phyloP scores from a whole-genome alignment of 2,113 vertebrate genomes.

The Quiscalus mexicanus region DNA sequence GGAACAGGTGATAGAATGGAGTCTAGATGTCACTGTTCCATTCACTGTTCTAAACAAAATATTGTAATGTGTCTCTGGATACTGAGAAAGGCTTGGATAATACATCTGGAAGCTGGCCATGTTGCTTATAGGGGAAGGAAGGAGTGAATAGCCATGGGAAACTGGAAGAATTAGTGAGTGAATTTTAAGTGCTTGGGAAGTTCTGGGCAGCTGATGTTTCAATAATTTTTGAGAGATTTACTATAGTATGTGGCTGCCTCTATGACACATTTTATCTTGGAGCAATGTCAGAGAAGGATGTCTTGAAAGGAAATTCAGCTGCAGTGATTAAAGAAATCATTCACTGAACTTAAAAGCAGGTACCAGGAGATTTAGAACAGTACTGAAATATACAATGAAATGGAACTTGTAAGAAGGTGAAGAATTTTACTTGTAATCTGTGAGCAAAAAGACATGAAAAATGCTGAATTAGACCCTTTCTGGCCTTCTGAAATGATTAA shows the following conservation, averaged over 20 bases:
- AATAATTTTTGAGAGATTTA: constrained; percentile 70
- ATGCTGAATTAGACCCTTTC: not conserved
- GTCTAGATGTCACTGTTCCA: not conserved
- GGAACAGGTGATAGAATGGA: not conserved
- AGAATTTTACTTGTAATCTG: not conserved
- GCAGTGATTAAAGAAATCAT: constrained; percentile 68
- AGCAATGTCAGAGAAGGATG: constrained; percentile 75
- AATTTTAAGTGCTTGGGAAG: not conserved
- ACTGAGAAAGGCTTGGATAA: not conserved
- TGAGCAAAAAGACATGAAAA: not conserved
- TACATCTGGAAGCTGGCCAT: not conserved
- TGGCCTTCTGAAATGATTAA: not conserved
- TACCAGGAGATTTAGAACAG: constrained; percentile 39
- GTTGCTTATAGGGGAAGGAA: not conserved
- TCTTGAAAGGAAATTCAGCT: constrained; percentile 68
- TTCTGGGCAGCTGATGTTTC: constrained; percentile 53
- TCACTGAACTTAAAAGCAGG: constrained; percentile 45
- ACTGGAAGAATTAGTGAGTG: not conserved
- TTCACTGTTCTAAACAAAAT: not conserved
- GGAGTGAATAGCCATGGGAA: not conserved
- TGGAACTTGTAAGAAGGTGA: not conserved
- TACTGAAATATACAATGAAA: not conserved
- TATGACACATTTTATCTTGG: constrained; percentile 55
- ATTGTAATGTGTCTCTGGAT: not conserved
- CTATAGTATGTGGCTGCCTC: constrained; percentile 38